Percentiles rank a stretch among this genome's conserved stretches.
phyloP scores from a whole-genome alignment of 1,140 invertebrate genomes.

The Magallana ariakensis region DNA sequence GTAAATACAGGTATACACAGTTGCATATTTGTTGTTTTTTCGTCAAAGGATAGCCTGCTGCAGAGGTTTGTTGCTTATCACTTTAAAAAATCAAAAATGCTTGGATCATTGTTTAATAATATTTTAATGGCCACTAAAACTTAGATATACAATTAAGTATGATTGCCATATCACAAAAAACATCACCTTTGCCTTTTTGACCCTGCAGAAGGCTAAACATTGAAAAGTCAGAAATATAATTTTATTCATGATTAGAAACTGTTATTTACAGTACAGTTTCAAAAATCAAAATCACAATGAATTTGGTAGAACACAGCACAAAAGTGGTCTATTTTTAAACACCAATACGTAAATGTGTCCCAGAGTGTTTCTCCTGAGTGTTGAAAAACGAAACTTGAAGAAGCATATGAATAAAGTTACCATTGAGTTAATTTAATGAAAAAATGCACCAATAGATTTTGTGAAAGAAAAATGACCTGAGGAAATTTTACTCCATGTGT shows the following conservation, averaged over 20 bases:
- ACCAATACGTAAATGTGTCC: too few relatives aligned
- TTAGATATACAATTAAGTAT: background rate
- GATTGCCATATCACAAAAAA: constrained; percentile 20
- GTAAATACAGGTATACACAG: constrained; percentile 33
- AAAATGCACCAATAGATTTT: too few relatives aligned
- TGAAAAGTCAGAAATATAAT: background rate
- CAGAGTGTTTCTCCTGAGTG: too few relatives aligned
- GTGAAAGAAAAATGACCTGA: too few relatives aligned
- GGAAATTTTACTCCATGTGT: too few relatives aligned
- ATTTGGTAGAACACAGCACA: too few relatives aligned
- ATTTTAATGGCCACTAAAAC: background rate
- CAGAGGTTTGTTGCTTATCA: constrained; percentile 4
- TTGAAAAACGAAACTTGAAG: too few relatives aligned
- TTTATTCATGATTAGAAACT: background rate
- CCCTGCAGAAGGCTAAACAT: constrained; percentile 25
- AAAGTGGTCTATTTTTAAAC: too few relatives aligned
- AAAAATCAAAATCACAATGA: too few relatives aligned
- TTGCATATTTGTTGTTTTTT: background rate
- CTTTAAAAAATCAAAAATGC: background rate
- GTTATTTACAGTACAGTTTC: too few relatives aligned
- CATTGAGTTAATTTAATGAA: too few relatives aligned
- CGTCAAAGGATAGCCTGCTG: constrained; percentile 6
- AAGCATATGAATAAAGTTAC: too few relatives aligned
- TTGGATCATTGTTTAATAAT: background rate
- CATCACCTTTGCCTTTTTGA: constrained; percentile 4